Percentiles rank a stretch among this genome's conserved stretches.
phyloP scores from a whole-genome alignment of 2,797 vertebrate species.

The Argentina silus region DNA sequence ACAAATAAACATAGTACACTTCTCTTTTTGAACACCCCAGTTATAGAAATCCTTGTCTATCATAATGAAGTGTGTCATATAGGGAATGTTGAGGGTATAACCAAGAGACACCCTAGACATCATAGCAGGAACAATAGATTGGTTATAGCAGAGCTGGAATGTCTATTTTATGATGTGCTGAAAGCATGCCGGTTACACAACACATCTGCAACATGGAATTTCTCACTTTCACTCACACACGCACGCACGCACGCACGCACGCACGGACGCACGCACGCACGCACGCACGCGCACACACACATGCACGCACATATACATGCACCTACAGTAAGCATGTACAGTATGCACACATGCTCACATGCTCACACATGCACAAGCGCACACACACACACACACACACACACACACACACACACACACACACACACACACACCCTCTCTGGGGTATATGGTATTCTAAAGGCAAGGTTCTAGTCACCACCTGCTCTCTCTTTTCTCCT shows the following conservation, averaged over 20 bases:
- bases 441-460: neutral
- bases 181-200: conserved; percentile 54
- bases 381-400: conserved; percentile 21
- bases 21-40: neutral
- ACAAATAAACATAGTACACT: conserved; percentile 10
- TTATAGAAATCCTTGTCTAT: conserved; percentile 36
- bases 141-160: conserved; percentile 47
- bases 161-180: conserved; percentile 53
- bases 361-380: no score
- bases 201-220: conserved; percentile 63
- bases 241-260: conserved; percentile 4
- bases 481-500: conserved; percentile 57
- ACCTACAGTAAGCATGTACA: neutral
- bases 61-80: conserved; percentile 71
- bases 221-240: conserved; percentile 46
- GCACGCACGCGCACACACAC: no score
- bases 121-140: no score
- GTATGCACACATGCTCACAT: neutral
- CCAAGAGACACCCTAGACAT: conserved; percentile 56
- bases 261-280: conserved; percentile 16
- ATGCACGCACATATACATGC: neutral
- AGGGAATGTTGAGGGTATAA: conserved; percentile 67
- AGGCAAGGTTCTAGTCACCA: conserved; percentile 42
- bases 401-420: neutral
- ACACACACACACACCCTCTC: neutral